Evolutionary conservation across 2,888 invertebrate species (phyloP).

Genomic region (Sussaba pulchella): DNA sequence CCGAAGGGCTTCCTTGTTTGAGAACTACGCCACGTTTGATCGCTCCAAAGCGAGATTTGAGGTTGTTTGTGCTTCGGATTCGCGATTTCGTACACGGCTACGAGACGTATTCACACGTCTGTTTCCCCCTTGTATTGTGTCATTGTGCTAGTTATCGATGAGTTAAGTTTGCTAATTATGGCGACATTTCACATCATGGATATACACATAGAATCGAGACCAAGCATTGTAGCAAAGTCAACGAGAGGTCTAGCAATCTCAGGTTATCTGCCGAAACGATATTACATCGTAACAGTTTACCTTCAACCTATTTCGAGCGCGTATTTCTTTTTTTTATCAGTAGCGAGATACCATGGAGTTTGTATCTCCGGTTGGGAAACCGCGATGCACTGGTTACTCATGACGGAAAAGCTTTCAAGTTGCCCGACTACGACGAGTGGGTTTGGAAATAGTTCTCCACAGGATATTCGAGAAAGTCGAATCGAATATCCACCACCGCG

Average conservation of each 20-base stretch:
- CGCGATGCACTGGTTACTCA: conserved; percentile 41
- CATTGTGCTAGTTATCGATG: conserved; percentile 21
- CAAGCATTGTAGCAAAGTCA: neutral
- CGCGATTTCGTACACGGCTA: conserved; percentile 44
- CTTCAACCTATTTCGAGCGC: conserved; percentile 9
- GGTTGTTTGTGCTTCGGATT: conserved; percentile 22
- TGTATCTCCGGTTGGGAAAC: conserved; percentile 34
- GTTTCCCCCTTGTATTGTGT: neutral
- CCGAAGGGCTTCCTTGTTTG: conserved; percentile 40
- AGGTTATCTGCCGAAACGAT: conserved; percentile 14
- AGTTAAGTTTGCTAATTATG: too few species aligned
- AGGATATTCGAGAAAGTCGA: conserved; percentile 56
- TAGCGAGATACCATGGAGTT: conserved; percentile 7
- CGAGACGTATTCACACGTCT: neutral
- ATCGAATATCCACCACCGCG: conserved; percentile 55
- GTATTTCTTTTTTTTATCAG: conserved; percentile 39
- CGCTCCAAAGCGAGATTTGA: neutral
- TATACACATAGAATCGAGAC: neutral
- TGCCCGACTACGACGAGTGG: conserved; percentile 40
- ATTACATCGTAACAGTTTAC: conserved; percentile 48
- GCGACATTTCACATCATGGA: too few species aligned
- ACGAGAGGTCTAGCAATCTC: conserved; percentile 18
- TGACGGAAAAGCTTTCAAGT: conserved; percentile 63
- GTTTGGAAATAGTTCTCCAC: conserved; percentile 45
- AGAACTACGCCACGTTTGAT: conserved; percentile 10